phyloP scores from a whole-genome alignment of 2,888 invertebrate genomes.

The Temnothorax rugatulus region DNA sequence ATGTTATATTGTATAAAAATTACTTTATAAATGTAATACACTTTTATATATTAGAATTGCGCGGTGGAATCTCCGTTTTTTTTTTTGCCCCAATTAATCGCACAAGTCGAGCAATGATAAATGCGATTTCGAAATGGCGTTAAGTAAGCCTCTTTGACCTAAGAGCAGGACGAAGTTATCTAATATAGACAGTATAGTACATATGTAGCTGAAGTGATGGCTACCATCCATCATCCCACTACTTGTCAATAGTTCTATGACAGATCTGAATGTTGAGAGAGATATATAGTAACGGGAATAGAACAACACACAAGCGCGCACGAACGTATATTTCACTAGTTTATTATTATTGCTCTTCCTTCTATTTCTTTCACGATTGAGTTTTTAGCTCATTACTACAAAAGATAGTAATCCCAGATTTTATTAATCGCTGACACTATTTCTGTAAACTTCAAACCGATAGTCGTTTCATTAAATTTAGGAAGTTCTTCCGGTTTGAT shows the following conservation, averaged over 20 bases:
- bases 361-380: background rate
- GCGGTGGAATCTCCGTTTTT: background rate
- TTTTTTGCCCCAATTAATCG: background rate
- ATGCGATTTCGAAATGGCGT: conserved; percentile 11
- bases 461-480: background rate
- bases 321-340: conserved; percentile 5
- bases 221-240: conserved; percentile 37
- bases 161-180: conserved; percentile 35
- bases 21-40: too few relatives aligned
- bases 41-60: background rate
- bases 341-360: background rate
- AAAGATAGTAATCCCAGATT: background rate
- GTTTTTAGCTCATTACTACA: background rate
- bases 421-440: background rate
- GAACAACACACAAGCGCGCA: background rate
- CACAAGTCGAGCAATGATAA: background rate
- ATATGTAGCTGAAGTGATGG: conserved; percentile 18
- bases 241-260: conserved; percentile 51
- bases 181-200: conserved; percentile 28
- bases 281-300: background rate
- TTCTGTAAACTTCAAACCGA: conserved; percentile 2
- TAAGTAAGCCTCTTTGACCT: background rate
- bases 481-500: background rate
- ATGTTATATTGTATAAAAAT: background rate
- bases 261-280: conserved; percentile 33